Evolutionary conservation across 2,797 vertebrate genomes (phyloP), one percentile per base, ranked within the genome.

Genomic region (Gallinago solitaria): DNA sequence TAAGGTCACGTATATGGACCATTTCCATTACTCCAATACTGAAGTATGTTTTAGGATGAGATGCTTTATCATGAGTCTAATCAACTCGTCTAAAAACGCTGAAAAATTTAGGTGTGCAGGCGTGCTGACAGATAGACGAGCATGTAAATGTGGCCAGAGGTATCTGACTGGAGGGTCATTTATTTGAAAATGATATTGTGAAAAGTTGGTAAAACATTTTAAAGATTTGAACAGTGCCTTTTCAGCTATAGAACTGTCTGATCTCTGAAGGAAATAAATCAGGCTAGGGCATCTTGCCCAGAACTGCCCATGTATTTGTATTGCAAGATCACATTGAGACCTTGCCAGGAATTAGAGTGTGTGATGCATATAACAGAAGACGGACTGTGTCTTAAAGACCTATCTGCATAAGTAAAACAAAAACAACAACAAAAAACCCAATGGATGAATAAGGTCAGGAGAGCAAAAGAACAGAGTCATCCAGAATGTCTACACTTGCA

Each of bases 151-250:
- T 75, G 65, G 53, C 64, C 65, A 77, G 86, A 77, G 64, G 27
- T 87, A 37, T 73, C 78, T 67, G 87, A 60, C 56, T 56, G 18
- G 43, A 81, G 57, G 41, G 60, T 78, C 35, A 35, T 74, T 86
- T 78, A 60, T 82, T 74, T 89, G 32, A 60, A 94, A 95, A 80
- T 53, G 6, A 88, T 74, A 37, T 65, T 69, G 41, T 68, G 89
- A 86, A 73, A 63, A 39, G 47, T 8, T 67, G 35, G 21, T 41
- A 59, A 61, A 33, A n/a, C 1, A 1, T 57, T 74, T 84, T 89
- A 86, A 83, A 83, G 33, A 73, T 69, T 33, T 91, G 85, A 97
- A 79, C 77, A 79, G 83, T 96, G 93, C 92, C 95, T 95, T 95
- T 95, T 85, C 84, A 94, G 75, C 73, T 83, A 28, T 28, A 57